These are phyloP conservation scores for Astreopora myriophthalma DNA, from an alignment of 64 coral and sea anemone genomes.

Conservation along the genomic window DNA sequence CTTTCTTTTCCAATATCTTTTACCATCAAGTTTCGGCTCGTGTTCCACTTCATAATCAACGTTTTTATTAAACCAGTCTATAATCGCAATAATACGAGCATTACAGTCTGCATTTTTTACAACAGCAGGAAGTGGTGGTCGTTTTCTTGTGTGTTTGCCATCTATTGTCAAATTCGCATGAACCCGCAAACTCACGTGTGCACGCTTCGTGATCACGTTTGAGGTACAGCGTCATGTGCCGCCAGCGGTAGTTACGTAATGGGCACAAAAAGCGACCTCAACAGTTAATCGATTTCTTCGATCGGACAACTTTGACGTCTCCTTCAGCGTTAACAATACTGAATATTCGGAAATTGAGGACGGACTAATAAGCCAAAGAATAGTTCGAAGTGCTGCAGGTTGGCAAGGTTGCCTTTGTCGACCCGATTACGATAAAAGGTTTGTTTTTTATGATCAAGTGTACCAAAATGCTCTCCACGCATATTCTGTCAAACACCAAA, in stretches of 20 bases:
- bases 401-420: not conserved
- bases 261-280: not conserved
- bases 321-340: not conserved
- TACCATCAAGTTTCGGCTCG: no score
- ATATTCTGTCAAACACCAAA: no score
- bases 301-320: not conserved
- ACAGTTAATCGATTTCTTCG: not conserved
- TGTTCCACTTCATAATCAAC: no score
- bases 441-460: not conserved
- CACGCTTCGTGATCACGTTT: not conserved
- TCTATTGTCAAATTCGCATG: not conserved
- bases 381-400: not conserved
- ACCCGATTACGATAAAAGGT: not conserved
- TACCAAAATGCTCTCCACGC: not conserved
- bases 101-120: not conserved
- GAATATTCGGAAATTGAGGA: not conserved
- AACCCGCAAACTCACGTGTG: not conserved
- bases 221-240: not conserved
- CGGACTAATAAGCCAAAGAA: not conserved
- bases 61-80: no score
- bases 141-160: not conserved
- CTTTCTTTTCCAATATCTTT: no score
- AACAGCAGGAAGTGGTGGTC: no score
- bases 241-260: not conserved
- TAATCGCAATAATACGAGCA: no score